Evolutionary conservation across 2,888 invertebrate species (phyloP).

Genomic region (Epinotia ramella): DNA sequence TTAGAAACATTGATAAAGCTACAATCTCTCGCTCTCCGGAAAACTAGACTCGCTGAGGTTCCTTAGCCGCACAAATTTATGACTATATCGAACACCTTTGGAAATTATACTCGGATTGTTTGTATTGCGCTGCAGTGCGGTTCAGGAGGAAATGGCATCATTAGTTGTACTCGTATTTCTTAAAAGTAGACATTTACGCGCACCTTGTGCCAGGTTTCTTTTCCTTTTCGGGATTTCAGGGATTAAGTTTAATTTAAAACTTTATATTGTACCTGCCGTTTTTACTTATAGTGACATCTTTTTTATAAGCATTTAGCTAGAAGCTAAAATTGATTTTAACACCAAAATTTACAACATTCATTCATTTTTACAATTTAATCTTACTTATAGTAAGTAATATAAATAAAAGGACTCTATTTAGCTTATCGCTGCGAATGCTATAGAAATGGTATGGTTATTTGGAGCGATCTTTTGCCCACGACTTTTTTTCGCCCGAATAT

Average conservation of each 20-base stretch:
- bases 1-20: not conserved
- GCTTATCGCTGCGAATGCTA: no score
- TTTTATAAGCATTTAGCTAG: no score
- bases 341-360: no score
- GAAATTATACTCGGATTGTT: slow-evolving; percentile 78
- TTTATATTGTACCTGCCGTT: not conserved
- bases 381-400: no score
- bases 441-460: no score
- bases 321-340: no score
- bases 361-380: no score
- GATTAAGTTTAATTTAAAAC: not conserved
- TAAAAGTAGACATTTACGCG: slow-evolving; percentile 71
- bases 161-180: slow-evolving; percentile 81
- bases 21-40: slow-evolving; percentile 44
- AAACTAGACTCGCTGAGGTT: slow-evolving; percentile 67
- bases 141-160: slow-evolving; percentile 78
- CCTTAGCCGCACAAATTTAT: slow-evolving; percentile 76
- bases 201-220: slow-evolving; percentile 64
- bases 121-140: slow-evolving; percentile 75
- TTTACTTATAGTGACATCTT: no score
- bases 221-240: slow-evolving; percentile 50
- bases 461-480: no score
- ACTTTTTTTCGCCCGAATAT: no score
- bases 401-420: no score
- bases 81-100: slow-evolving; percentile 70